Conservation (phyloP, 2,888 invertebrate species). For the Mactromeris polynyma region DNA sequence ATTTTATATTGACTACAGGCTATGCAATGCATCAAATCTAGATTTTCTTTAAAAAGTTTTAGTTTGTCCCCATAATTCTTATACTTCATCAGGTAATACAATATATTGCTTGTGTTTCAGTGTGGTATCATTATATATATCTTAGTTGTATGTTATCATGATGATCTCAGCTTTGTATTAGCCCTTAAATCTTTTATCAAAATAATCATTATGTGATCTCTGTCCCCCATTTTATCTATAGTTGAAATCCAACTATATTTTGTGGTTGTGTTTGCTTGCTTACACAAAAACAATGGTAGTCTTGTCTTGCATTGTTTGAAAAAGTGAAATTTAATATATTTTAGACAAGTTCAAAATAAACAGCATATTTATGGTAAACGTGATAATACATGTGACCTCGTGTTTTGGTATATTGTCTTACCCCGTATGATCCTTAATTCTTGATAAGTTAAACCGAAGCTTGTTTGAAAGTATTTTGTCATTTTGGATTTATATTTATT, state of each 20-base stretch:
- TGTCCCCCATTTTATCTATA: background rate
- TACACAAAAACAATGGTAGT: background rate
- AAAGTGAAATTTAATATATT: conserved; percentile 10
- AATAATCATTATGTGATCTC: background rate
- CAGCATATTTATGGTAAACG: background rate
- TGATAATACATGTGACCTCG: background rate
- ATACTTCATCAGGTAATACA: too few relatives aligned
- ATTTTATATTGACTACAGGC: too few relatives aligned
- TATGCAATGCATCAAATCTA: too few relatives aligned
- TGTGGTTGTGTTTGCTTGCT: background rate
- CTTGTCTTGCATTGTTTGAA: background rate
- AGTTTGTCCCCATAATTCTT: too few relatives aligned
- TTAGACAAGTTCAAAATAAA: background rate
- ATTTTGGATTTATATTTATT: too few relatives aligned
- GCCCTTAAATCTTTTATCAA: background rate
- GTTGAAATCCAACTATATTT: background rate
- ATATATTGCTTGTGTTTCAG: too few relatives aligned
- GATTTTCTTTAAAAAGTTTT: too few relatives aligned
- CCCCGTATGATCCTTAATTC: too few relatives aligned
- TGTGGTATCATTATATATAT: too few relatives aligned
- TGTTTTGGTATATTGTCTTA: background rate
- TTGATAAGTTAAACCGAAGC: too few relatives aligned
- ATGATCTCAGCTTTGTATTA: background rate
- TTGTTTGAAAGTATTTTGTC: too few relatives aligned
- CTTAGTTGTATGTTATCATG: too few relatives aligned